phyloP scores from a whole-genome alignment of 1,140 invertebrate species.

The Rhagoletis pomonella region DNA sequence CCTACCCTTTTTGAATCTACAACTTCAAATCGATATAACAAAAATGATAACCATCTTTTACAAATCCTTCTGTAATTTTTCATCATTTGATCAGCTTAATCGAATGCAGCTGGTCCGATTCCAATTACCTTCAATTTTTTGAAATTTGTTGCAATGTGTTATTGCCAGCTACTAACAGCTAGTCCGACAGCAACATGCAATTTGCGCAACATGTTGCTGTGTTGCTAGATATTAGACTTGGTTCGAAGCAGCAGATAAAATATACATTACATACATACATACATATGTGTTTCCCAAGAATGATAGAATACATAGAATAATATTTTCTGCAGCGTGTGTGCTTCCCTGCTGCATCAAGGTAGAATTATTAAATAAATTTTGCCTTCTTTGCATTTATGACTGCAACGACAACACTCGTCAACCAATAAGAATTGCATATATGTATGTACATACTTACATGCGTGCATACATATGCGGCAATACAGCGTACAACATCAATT shows the following conservation, averaged over 20 bases:
- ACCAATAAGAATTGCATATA: not conserved
- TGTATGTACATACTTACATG: not conserved
- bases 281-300: too few species aligned
- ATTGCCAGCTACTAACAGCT: not conserved
- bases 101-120: too few species aligned
- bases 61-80: too few species aligned
- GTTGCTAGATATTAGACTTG: not conserved
- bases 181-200: not conserved
- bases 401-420: not conserved
- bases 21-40: too few species aligned
- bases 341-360: constrained; percentile 1
- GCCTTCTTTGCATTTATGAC: constrained; percentile 28
- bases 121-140: too few species aligned
- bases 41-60: too few species aligned
- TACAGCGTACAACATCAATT: not conserved
- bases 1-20: too few species aligned
- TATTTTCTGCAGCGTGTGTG: too few species aligned
- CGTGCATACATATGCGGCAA: not conserved
- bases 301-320: too few species aligned
- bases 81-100: too few species aligned
- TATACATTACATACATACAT: not conserved
- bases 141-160: too few species aligned
- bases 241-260: not conserved
- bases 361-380: constrained; percentile 45
- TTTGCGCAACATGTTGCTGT: not conserved